These are phyloP conservation scores for Perognathus longimembris DNA, from an alignment of 2,113 vertebrate genomes.

Conservation along the genomic window DNA sequence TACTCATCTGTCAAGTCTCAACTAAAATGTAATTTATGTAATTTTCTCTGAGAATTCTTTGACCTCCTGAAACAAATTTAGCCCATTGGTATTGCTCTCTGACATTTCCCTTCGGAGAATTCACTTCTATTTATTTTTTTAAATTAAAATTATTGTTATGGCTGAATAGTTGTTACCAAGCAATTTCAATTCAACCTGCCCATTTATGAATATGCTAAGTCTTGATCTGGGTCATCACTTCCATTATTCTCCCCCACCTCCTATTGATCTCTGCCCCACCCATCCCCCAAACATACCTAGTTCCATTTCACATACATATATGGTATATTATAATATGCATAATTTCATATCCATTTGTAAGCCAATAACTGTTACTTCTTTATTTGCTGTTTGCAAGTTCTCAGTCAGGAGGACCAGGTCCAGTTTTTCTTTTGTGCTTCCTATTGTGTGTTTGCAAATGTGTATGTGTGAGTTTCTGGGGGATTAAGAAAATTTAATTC, in stretches of 20 bases:
- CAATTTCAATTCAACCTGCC: no score
- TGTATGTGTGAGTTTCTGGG: background rate
- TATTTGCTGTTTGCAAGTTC: constrained; percentile 7
- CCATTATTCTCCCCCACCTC: no score
- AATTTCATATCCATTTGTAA: background rate
- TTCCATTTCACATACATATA: no score
- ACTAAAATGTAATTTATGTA: constrained; percentile 44
- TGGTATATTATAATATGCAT: background rate
- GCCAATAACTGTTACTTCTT: constrained; percentile 1
- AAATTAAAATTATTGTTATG: no score
- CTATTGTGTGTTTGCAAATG: background rate
- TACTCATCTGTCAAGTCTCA: background rate
- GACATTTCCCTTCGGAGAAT: constrained; percentile 20
- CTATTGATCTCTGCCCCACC: no score
- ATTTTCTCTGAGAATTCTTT: constrained; percentile 46
- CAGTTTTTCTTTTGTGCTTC: background rate
- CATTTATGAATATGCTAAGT: no score
- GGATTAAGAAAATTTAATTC: background rate
- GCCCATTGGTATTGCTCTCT: constrained; percentile 23
- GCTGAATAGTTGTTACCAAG: no score
- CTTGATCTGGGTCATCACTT: no score
- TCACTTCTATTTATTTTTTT: background rate
- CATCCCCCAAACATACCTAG: no score
- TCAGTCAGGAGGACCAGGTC: background rate
- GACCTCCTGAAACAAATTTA: constrained; percentile 27